These are phyloP conservation scores for Harmothoe impar DNA, from an alignment of 2,888 invertebrate genomes.

Conservation along the genomic window DNA sequence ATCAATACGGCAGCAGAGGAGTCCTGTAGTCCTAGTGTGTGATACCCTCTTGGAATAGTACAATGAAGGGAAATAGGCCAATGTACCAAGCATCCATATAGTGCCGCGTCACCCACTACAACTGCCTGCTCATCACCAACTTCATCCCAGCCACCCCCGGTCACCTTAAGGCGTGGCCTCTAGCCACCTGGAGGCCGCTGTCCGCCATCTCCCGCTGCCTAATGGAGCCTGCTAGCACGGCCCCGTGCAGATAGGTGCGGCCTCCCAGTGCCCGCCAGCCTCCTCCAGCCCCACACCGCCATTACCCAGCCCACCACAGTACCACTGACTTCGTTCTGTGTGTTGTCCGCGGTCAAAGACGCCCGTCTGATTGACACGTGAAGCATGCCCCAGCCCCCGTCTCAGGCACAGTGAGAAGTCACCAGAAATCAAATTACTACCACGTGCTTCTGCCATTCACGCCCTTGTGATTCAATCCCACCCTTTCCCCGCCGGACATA, in stretches of 20 bases:
- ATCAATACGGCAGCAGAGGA: too few relatives aligned
- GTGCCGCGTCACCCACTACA: too few relatives aligned
- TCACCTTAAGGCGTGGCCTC: too few relatives aligned
- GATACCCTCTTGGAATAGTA: too few relatives aligned
- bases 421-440: slow-evolving; percentile 40
- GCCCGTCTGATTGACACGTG: slow-evolving; percentile 14
- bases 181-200: too few relatives aligned
- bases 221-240: neutral
- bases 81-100: too few relatives aligned
- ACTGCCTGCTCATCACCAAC: too few relatives aligned
- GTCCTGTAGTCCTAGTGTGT: too few relatives aligned
- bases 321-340: neutral
- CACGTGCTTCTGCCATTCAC: neutral
- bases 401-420: neutral
- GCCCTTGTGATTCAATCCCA: slow-evolving; percentile 1
- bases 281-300: neutral
- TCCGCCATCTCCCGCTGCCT: neutral
- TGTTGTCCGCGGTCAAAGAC: slow-evolving; percentile 20
- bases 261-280: neutral
- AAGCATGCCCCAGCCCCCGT: neutral
- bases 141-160: too few relatives aligned
- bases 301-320: neutral
- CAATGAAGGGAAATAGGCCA: too few relatives aligned
- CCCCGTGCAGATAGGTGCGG: neutral
- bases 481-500: neutral